Percentiles rank a stretch among this genome's conserved stretches.
These are phyloP conservation scores for Pheosia gnoma DNA, from an alignment of 2,888 invertebrate species.

Conservation along the genomic window DNA sequence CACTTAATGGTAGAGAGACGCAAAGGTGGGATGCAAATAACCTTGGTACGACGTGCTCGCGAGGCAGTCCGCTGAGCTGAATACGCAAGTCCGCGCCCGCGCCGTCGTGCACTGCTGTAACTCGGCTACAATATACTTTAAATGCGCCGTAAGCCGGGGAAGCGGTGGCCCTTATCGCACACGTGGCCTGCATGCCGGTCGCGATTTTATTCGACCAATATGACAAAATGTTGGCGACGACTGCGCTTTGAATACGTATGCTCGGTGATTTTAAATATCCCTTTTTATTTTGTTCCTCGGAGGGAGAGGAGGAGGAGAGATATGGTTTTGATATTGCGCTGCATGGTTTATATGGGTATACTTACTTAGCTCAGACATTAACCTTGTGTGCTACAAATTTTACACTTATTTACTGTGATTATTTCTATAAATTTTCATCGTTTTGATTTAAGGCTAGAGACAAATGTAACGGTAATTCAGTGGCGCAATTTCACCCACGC, in stretches of 20 bases:
- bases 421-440: not conserved
- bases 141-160: constrained; percentile 66
- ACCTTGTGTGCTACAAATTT: too few species aligned
- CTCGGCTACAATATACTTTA: constrained; percentile 71
- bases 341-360: not conserved
- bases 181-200: constrained; percentile 68
- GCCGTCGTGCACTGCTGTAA: constrained; percentile 51
- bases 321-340: constrained; percentile 4
- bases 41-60: constrained; percentile 67
- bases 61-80: constrained; percentile 59
- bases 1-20: constrained; percentile 63
- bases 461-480: too few species aligned
- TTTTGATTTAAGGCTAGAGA: too few species aligned
- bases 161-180: constrained; percentile 70
- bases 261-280: constrained; percentile 46
- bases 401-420: not conserved
- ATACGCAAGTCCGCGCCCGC: constrained; percentile 58
- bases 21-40: constrained; percentile 75
- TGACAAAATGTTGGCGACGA: constrained; percentile 69
- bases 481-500: too few species aligned
- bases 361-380: too few species aligned
- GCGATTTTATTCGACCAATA: constrained; percentile 70
- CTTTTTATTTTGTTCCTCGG: constrained; percentile 24
- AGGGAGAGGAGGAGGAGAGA: constrained; percentile 7
- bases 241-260: constrained; percentile 70